Evolutionary conservation across 2,113 vertebrate genomes (phyloP).

Genomic region (Rousettus leschenaultii): DNA sequence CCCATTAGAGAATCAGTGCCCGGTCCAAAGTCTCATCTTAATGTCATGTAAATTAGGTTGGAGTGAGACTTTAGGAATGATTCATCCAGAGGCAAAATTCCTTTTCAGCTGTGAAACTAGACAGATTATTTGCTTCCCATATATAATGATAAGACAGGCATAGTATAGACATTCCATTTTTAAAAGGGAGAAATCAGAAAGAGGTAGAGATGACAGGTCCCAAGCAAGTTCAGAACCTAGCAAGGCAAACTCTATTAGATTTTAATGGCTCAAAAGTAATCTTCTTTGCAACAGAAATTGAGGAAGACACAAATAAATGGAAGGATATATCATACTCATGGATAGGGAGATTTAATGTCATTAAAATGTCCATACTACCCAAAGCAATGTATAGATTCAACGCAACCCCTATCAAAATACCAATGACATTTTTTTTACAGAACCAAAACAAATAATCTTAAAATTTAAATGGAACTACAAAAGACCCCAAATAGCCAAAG

Average conservation of each 20-base stretch:
- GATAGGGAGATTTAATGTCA: neutral
- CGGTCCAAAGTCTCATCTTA: neutral
- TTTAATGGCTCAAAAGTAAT: neutral
- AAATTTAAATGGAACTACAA: neutral
- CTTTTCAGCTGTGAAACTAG: neutral
- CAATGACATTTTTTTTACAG: neutral
- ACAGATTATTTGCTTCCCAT: neutral
- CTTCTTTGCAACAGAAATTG: neutral
- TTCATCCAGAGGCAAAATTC: neutral
- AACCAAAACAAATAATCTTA: neutral
- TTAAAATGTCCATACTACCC: neutral
- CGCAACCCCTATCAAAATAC: neutral
- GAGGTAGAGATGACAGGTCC: neutral
- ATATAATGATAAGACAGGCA: neutral
- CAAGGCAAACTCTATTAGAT: neutral
- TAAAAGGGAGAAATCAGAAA: neutral
- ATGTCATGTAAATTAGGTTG: neutral
- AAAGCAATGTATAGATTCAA: neutral
- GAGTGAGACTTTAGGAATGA: neutral
- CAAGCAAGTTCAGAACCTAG: neutral
- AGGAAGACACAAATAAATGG: neutral
- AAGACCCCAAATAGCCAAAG: neutral
- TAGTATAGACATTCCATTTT: neutral
- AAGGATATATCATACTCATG: neutral
- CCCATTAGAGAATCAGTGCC: neutral